Evolutionary conservation across 2,113 vertebrate genomes (phyloP).

Genomic region (Illadopsis cleaveri): DNA sequence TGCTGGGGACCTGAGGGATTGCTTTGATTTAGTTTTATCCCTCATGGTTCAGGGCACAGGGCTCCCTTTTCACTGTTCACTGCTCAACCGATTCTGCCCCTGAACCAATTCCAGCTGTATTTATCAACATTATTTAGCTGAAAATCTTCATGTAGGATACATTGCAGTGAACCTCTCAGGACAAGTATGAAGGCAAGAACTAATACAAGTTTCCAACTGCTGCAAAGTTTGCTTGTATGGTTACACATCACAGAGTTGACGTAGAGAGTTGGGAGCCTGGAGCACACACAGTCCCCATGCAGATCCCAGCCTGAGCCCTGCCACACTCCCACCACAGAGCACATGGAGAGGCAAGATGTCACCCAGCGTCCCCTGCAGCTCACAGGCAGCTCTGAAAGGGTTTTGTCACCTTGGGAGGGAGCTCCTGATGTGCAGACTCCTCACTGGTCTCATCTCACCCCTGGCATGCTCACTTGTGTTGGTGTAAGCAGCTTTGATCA

Average conservation of each 20-base stretch:
- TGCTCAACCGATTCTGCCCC: constrained; percentile 42
- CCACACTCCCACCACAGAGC: not conserved
- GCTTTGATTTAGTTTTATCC: constrained; percentile 33
- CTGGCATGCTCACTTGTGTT: accelerated
- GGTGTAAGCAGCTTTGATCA: not conserved
- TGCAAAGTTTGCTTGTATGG: not conserved
- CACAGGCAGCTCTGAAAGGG: not conserved
- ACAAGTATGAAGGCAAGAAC: not conserved
- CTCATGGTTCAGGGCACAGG: constrained; percentile 35
- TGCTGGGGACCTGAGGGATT: not conserved
- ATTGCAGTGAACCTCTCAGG: not conserved
- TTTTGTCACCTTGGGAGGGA: not conserved
- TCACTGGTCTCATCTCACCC: accelerated
- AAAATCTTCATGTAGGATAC: not conserved
- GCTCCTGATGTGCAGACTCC: not conserved
- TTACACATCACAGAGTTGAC: not conserved
- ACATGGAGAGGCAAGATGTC: not conserved
- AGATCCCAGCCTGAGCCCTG: not conserved
- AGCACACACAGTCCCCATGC: accelerated
- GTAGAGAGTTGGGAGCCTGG: not conserved
- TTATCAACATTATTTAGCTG: constrained; percentile 22
- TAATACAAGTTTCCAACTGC: not conserved
- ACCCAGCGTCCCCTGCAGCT: accelerated
- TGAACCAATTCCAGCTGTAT: constrained; percentile 13
- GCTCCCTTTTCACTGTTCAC: constrained; percentile 34